A percentile compares a stretch with the other conserved stretches of the same genome.
phyloP scores from a whole-genome alignment of 2,113 vertebrate species.

The Dermatemys mawii region DNA sequence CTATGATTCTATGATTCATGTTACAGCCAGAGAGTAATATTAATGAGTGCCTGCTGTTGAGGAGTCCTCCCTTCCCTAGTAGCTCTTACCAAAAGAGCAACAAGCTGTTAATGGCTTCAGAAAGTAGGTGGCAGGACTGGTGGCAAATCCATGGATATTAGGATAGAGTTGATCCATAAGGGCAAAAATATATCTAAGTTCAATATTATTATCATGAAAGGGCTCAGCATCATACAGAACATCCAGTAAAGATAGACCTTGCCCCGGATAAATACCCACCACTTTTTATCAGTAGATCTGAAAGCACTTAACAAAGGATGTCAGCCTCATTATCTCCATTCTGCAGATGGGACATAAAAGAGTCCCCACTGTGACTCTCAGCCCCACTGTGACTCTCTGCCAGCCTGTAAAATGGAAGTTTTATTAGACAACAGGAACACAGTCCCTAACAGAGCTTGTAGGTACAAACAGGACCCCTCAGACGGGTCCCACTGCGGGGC shows the following conservation, averaged over 20 bases:
- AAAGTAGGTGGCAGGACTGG: neutral
- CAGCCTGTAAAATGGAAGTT: too few relatives aligned
- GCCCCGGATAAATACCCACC: neutral
- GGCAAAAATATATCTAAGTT: neutral
- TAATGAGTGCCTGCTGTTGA: accelerated
- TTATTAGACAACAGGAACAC: too few relatives aligned
- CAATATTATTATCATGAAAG: accelerated
- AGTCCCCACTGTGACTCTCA: too few relatives aligned
- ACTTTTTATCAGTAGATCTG: neutral
- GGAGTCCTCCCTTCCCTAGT: neutral
- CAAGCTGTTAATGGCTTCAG: neutral
- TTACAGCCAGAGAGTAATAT: accelerated
- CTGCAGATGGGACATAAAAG: neutral
- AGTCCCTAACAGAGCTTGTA: too few relatives aligned
- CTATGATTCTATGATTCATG: too few relatives aligned
- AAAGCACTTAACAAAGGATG: neutral
- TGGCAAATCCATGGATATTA: neutral
- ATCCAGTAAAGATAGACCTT: neutral
- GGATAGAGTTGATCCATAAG: accelerated
- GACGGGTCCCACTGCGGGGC: too few relatives aligned
- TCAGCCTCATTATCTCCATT: neutral
- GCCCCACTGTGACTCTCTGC: too few relatives aligned
- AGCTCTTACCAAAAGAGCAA: neutral
- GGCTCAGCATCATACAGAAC: neutral
- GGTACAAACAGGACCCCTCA: too few relatives aligned